Conservation (phyloP, 2,797 vertebrate species). For the Myiothlypis coronata region DNA sequence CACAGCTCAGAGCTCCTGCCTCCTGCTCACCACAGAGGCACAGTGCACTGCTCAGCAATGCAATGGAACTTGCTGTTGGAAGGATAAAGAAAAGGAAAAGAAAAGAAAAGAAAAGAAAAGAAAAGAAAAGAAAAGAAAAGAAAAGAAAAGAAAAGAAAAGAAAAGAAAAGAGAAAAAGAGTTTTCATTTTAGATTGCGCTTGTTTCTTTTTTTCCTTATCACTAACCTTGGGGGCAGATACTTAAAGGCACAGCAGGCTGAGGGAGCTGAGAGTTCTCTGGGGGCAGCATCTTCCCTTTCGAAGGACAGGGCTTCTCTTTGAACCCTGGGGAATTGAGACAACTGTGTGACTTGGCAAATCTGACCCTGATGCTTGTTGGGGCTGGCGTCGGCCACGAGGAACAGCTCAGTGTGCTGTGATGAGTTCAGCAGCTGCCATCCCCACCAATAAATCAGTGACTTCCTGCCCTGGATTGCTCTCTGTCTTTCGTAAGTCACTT, state of each 20-base stretch:
- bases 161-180: too few species aligned
- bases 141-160: too few species aligned
- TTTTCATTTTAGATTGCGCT: not conserved
- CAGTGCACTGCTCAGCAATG: not conserved
- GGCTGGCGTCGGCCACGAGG: not conserved
- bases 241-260: not conserved
- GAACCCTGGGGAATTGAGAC: not conserved
- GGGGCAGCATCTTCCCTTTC: not conserved
- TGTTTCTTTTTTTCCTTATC: not conserved
- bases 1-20: not conserved
- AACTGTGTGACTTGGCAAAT: not conserved
- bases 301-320: not conserved
- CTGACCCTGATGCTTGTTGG: not conserved
- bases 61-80: not conserved
- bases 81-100: not conserved
- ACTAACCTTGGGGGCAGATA: not conserved
- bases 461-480: not conserved
- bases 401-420: not conserved
- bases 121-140: too few species aligned
- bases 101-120: too few species aligned
- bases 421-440: not conserved
- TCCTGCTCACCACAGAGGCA: not conserved
- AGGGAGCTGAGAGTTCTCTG: fast-evolving
- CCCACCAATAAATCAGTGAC: not conserved
- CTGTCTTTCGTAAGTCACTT: not conserved